Percentiles rank a stretch among this genome's conserved stretches.
Conservation (phyloP, 1,140 invertebrate species). For the Calephelis nemesis region DNA sequence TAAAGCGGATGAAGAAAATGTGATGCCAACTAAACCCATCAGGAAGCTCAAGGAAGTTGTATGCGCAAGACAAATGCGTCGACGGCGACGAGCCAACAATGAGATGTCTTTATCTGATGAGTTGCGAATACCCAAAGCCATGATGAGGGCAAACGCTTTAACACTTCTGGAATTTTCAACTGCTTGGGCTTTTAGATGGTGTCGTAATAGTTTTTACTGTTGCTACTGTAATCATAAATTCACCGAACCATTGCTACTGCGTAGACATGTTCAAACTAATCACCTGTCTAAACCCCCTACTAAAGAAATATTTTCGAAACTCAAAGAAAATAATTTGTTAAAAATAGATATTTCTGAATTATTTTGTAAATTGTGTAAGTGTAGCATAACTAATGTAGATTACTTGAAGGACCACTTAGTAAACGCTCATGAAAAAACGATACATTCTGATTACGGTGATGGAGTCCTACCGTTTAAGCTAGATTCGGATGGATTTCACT, state of each 20-base stretch:
- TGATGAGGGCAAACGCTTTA: slow-evolving; percentile 67
- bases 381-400: slow-evolving; percentile 43
- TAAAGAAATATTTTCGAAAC: slow-evolving; percentile 59
- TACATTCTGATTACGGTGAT: slow-evolving; percentile 52
- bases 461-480: slow-evolving; percentile 66
- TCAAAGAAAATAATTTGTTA: slow-evolving; percentile 74
- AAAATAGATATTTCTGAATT: slow-evolving; percentile 62
- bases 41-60: slow-evolving; percentile 68
- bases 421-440: slow-evolving; percentile 39
- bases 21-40: slow-evolving; percentile 44
- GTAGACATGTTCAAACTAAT: slow-evolving; percentile 44
- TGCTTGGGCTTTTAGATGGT: slow-evolving; percentile 69
- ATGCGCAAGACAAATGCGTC: slow-evolving; percentile 59
- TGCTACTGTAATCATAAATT: slow-evolving; percentile 64
- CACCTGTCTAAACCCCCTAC: slow-evolving; percentile 52
- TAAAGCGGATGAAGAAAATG: slow-evolving; percentile 43
- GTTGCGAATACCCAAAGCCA: slow-evolving; percentile 60
- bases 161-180: slow-evolving; percentile 62
- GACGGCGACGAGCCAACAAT: slow-evolving; percentile 63
- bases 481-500: slow-evolving; percentile 45
- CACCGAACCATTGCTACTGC: slow-evolving; percentile 44
- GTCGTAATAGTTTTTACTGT: slow-evolving; percentile 59
- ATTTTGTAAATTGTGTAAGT: slow-evolving; percentile 63
- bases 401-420: slow-evolving; percentile 53
- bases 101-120: slow-evolving; percentile 50